Conservation (phyloP, 1,140 invertebrate species). For the Drosophila kanapiae region DNA sequence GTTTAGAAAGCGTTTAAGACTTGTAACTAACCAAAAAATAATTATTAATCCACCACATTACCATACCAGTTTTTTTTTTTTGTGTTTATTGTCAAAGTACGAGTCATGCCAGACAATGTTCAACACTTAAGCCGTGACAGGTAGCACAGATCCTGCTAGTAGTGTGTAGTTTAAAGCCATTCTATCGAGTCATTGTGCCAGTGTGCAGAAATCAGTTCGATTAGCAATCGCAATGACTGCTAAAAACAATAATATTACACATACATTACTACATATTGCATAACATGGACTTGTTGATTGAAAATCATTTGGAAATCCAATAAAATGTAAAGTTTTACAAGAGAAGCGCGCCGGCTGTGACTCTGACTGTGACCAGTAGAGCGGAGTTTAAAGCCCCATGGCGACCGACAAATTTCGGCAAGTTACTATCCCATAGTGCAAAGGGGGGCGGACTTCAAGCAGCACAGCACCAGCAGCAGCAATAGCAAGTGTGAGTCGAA, state of each 20-base stretch:
- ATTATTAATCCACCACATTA: constrained; percentile 73
- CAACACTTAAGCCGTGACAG: constrained; percentile 43
- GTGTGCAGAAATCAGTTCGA: constrained; percentile 33
- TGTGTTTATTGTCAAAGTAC: constrained; percentile 39
- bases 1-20: constrained; percentile 74
- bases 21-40: constrained; percentile 84
- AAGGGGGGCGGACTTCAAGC: constrained; percentile 25
- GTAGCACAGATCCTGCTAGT: constrained; percentile 38
- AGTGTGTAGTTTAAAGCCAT: constrained; percentile 34
- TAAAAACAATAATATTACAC: constrained; percentile 39
- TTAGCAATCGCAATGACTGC: constrained; percentile 44
- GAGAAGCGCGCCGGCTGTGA: constrained; percentile 1
- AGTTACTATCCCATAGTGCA: constrained; percentile 42
- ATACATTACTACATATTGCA: constrained; percentile 52
- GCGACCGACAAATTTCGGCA: constrained; percentile 46
- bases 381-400: constrained; percentile 45
- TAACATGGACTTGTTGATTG: constrained; percentile 81
- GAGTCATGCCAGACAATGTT: constrained; percentile 37
- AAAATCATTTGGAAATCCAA: constrained; percentile 81
- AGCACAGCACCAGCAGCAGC: background rate
- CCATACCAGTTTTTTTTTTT: constrained; percentile 50
- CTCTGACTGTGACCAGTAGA: constrained; percentile 12
- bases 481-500: constrained; percentile 34
- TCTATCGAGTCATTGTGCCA: constrained; percentile 38
- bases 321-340: constrained; percentile 74